Base-by-base conservation (phyloP, 2,888 invertebrate species). In the Chrysotoxum bicinctum region DNA sequence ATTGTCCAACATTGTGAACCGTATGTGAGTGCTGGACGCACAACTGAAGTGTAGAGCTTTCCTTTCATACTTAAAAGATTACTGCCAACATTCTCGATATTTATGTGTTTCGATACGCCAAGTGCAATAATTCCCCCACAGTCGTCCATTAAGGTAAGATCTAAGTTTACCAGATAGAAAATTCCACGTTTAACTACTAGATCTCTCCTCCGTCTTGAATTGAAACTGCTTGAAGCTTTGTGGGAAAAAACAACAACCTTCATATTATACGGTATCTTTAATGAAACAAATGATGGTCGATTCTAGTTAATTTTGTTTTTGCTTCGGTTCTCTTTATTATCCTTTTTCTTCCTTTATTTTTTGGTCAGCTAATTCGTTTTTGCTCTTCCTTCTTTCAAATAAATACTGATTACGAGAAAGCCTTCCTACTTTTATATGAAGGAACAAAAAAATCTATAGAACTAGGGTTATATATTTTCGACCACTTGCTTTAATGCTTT, bases 281-380 rank as follows among this genome's bases (percentile, higher is more conserved):
- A 73, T 73, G 40, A 78, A 78, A 83, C 78, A 78, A 83, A 68
- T 64, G 78, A 69, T 56, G 56, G 68, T 74, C 54, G 78, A 74
- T 83, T 73, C 73, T 78, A 64, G 78, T 73, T 83, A 83, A 74
- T 83, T 83, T 74, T 35, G 21, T 78, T 83, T 78, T 69, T 82
- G 35, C 54, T 60, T 68, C 50, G 52, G 32, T 64, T 64, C 48
- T 30, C 37, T 72, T 64, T 78, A 62, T 64, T 66, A 68, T 75
- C 75, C 43, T 48, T 66, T 23, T 35, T 19, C 16, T 50, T 45
- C 23, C 14, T 48, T 30, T 26, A n/a, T 16, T 14, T 50, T 48
- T 48, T 60, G 21, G 30, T 50, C 66, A 23, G 50, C 50, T 66
- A 66, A 66, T 62, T 54, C 30, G 30, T 43, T 56, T 76, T n/a